These are phyloP conservation scores for Furnarius figulus DNA, from an alignment of 2,113 vertebrate species.

Conservation along the genomic window DNA sequence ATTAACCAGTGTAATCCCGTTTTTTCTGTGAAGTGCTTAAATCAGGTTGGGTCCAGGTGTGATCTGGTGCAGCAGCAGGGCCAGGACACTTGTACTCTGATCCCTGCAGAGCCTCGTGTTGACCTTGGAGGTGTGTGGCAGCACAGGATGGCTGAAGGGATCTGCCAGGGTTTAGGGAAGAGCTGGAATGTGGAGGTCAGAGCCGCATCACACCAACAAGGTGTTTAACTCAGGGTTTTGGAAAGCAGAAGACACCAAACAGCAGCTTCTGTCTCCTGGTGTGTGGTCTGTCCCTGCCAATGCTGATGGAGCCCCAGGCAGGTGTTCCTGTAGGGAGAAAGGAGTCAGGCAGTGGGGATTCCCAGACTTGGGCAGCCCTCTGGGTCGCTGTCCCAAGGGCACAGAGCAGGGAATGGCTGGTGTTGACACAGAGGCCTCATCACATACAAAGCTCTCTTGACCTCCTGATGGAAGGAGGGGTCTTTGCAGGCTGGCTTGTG, in stretches of 20 bases:
- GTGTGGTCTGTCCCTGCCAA: neutral
- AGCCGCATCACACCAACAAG: neutral
- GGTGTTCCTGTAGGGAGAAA: neutral
- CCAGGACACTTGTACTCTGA: neutral
- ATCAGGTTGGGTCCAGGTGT: rapidly evolving
- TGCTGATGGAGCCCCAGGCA: neutral
- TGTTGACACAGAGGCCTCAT: rapidly evolving
- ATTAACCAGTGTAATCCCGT: rapidly evolving
- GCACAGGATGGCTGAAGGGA: neutral
- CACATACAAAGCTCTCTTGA: neutral
- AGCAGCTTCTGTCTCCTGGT: neutral
- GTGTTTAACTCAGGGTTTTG: rapidly evolving
- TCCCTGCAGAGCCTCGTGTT: rapidly evolving
- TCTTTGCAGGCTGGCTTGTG: rapidly evolving
- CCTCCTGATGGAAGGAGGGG: neutral
- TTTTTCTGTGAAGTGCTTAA: neutral
- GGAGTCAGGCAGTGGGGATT: rapidly evolving
- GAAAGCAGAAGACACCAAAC: neutral
- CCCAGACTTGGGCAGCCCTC: neutral
- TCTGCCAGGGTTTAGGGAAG: neutral
- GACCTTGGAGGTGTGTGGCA: no score
- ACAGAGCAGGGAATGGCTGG: neutral
- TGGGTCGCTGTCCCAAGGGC: neutral
- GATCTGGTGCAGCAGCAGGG: rapidly evolving
- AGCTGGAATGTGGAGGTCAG: neutral